These are phyloP conservation scores for Hirudo medicinalis DNA, from an alignment of 1,140 invertebrate species.

Conservation along the genomic window DNA sequence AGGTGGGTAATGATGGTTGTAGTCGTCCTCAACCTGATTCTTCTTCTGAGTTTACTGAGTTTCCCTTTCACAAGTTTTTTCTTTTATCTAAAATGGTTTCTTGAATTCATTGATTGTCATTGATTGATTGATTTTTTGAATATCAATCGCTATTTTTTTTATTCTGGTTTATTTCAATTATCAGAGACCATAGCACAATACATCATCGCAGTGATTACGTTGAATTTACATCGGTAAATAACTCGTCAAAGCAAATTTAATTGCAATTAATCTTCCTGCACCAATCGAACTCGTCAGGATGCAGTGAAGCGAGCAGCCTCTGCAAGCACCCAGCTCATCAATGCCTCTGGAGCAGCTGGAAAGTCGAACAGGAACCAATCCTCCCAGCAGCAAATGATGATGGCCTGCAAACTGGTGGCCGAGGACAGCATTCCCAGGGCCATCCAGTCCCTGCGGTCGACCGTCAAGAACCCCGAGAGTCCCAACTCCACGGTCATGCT, in stretches of 20 bases:
- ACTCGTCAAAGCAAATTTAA: no score
- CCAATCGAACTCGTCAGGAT: conserved; percentile 28
- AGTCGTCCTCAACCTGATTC: neutral
- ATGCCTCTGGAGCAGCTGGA: conserved; percentile 44
- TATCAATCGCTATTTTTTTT: neutral
- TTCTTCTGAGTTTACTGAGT: neutral
- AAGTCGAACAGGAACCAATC: conserved; percentile 61
- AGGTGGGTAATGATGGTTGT: conserved; percentile 38
- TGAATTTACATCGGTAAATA: no score
- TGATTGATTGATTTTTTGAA: neutral
- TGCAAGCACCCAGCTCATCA: conserved; percentile 74
- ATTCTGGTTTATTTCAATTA: neutral
- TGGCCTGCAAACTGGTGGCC: conserved; percentile 59
- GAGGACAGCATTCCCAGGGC: conserved; percentile 62
- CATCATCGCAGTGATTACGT: no score
- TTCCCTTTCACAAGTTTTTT: neutral
- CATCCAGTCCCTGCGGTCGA: conserved; percentile 65
- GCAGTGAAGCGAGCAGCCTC: conserved; percentile 75
- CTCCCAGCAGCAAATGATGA: conserved; percentile 58
- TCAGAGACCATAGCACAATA: no score
- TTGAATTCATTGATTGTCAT: neutral
- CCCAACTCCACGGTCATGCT: conserved; percentile 40
- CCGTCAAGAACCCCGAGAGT: conserved; percentile 56
- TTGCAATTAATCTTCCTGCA: neutral
- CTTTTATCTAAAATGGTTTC: no score